These are phyloP conservation scores for Hyperoplus lanceolatus DNA, from an alignment of 2,797 vertebrate genomes.

Conservation along the genomic window DNA sequence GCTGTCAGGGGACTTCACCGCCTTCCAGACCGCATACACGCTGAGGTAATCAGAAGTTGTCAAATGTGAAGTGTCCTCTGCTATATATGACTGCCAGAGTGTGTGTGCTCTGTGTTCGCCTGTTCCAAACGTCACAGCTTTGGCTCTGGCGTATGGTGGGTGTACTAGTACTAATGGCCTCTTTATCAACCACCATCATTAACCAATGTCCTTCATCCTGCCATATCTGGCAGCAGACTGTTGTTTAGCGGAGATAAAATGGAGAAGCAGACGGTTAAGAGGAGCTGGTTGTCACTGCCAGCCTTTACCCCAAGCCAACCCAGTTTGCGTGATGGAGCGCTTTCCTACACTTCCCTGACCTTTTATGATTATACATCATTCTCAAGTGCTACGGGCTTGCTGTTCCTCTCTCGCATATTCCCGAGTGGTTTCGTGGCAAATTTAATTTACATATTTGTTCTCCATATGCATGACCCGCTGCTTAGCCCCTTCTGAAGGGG, in stretches of 20 bases:
- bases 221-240: constrained; percentile 55
- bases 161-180: constrained; percentile 69
- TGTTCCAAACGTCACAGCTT: constrained; percentile 28
- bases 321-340: constrained; percentile 40
- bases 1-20: constrained; percentile 66
- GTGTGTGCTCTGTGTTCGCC: constrained; percentile 15
- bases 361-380: constrained; percentile 69
- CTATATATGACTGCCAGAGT: constrained; percentile 18
- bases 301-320: constrained; percentile 19
- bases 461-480: constrained; percentile 44
- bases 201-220: constrained; percentile 55
- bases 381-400: constrained; percentile 53
- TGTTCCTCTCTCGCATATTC: constrained; percentile 50
- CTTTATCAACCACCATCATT: constrained; percentile 64
- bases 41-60: constrained; percentile 80
- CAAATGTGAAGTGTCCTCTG: constrained; percentile 72
- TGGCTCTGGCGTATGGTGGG: constrained; percentile 41
- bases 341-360: constrained; percentile 60
- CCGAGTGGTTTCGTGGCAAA: constrained; percentile 57
- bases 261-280: constrained; percentile 53
- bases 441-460: constrained; percentile 64
- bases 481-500: constrained; percentile 4
- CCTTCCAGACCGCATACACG: constrained; percentile 62
- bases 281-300: constrained; percentile 46
- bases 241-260: constrained; percentile 69